A percentile compares a stretch with the other conserved stretches of the same genome.
Conservation (phyloP, 2,888 invertebrate genomes). For the Hanleya hanleyi region DNA sequence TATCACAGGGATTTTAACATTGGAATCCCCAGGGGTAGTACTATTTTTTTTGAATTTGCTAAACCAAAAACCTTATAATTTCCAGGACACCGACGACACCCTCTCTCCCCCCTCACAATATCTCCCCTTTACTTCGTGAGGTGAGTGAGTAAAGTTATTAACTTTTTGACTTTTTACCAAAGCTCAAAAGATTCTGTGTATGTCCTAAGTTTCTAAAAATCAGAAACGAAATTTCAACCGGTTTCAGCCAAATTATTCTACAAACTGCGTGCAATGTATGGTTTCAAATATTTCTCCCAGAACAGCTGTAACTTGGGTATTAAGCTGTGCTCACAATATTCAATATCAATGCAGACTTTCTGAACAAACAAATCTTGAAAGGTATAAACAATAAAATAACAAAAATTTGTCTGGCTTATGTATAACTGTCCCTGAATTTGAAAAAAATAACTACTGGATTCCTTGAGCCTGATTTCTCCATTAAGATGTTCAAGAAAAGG, state of each 20-base stretch:
- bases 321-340: slow-evolving; percentile 17
- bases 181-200: too few relatives aligned
- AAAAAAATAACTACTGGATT: slow-evolving; percentile 28
- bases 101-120: too few relatives aligned
- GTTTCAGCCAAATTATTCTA: neutral
- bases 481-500: slow-evolving; percentile 14
- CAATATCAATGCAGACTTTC: slow-evolving; percentile 16
- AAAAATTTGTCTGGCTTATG: slow-evolving; percentile 15
- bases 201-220: neutral
- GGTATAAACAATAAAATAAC: slow-evolving; percentile 33
- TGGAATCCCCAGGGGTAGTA: too few relatives aligned
- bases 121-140: too few relatives aligned
- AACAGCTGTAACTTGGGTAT: slow-evolving; percentile 28
- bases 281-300: slow-evolving; percentile 19
- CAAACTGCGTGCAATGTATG: slow-evolving; percentile 9
- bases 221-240: neutral
- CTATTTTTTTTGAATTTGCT: too few relatives aligned
- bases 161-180: too few relatives aligned
- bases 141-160: too few relatives aligned
- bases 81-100: too few relatives aligned
- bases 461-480: slow-evolving; percentile 17
- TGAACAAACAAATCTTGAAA: slow-evolving; percentile 24
- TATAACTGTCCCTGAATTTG: slow-evolving; percentile 39
- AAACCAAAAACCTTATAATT: too few relatives aligned
- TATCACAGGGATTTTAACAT: too few relatives aligned